These are phyloP conservation scores for Corythornis leucogaster DNA, from an alignment of 2,797 vertebrate genomes.

Conservation along the genomic window DNA sequence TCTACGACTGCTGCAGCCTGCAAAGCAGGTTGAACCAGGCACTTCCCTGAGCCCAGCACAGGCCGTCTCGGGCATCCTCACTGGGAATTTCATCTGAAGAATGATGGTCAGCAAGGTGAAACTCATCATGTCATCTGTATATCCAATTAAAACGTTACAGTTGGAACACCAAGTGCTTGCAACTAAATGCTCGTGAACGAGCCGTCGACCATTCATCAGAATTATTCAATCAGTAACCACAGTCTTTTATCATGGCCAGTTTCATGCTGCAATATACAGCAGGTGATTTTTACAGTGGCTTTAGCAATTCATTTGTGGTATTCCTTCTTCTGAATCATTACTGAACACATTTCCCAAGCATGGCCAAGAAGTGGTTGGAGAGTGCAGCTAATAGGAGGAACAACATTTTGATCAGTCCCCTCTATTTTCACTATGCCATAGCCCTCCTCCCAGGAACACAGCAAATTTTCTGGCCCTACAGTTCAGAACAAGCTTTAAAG, in stretches of 20 bases:
- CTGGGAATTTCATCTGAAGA: conserved; percentile 13
- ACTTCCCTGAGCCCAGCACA: conserved; percentile 1
- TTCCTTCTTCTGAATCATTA: not conserved
- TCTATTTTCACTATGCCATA: not conserved
- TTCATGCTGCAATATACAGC: not conserved
- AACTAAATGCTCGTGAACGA: conserved; percentile 21
- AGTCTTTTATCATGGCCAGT: conserved; percentile 11
- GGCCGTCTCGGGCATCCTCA: not conserved
- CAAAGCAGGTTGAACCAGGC: conserved; percentile 33
- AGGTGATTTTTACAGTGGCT: conserved; percentile 9
- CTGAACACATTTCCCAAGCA: not conserved
- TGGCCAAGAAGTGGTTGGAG: not conserved
- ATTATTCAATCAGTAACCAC: conserved; percentile 55
- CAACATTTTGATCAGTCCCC: not conserved
- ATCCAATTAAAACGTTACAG: conserved; percentile 29
- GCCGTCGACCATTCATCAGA: conserved; percentile 48
- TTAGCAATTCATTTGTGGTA: conserved; percentile 38
- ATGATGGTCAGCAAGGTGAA: conserved; percentile 44
- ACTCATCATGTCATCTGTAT: conserved; percentile 11
- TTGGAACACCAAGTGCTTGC: conserved; percentile 17
- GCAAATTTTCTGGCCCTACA: not conserved
- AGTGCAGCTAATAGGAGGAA: not conserved
- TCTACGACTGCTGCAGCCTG: conserved; percentile 46
- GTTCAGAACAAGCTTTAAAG: not conserved
- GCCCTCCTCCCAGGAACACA: not conserved